phyloP scores from a whole-genome alignment of 2,113 vertebrate genomes.

The Apodemus sylvaticus region DNA sequence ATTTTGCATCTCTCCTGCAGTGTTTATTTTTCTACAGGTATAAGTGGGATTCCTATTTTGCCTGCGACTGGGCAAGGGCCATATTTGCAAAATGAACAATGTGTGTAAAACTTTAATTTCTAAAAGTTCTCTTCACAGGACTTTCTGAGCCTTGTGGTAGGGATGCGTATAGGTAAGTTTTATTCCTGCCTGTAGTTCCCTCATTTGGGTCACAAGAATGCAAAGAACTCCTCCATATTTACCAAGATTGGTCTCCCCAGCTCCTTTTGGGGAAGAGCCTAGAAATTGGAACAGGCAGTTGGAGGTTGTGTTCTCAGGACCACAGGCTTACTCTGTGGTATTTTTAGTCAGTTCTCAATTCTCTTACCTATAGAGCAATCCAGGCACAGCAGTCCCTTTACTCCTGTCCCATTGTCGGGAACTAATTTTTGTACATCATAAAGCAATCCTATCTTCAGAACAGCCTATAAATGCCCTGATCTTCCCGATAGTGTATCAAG shows the following conservation, averaged over 20 bases:
- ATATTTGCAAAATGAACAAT: background rate
- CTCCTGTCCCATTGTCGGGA: background rate
- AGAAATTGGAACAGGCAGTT: background rate
- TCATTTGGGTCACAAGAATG: background rate
- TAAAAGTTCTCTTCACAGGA: background rate
- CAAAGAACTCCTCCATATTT: background rate
- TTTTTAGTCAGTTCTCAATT: background rate
- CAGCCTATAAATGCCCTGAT: background rate
- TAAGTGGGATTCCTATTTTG: background rate
- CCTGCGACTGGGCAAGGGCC: fast-evolving
- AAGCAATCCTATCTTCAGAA: background rate
- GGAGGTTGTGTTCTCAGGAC: background rate
- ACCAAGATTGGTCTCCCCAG: background rate
- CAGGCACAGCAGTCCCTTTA: background rate
- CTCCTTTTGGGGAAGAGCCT: background rate
- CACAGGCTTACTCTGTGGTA: background rate
- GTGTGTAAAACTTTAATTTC: background rate
- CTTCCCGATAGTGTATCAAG: background rate
- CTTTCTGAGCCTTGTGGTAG: background rate
- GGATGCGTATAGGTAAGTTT: fast-evolving
- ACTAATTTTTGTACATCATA: background rate
- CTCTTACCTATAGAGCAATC: background rate
- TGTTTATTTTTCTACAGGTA: background rate
- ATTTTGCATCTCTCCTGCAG: background rate
- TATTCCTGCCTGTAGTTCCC: background rate